Evolutionary conservation across 1,140 invertebrate genomes (phyloP), one percentile per base, ranked within the genome.

Genomic region (Bombus superbus): DNA sequence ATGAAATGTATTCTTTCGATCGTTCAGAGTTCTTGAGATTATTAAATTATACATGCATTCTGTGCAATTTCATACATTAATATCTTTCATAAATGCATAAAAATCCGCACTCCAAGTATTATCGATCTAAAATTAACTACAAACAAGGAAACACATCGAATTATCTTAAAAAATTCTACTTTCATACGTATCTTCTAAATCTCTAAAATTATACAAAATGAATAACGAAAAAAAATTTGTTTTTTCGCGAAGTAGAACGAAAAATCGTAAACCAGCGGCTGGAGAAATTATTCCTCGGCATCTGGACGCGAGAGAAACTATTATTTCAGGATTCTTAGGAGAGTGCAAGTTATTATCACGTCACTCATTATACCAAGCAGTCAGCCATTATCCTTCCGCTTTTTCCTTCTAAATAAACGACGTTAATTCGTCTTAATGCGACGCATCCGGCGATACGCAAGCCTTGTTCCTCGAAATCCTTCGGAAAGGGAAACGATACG

Each of bases 391-490:
- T 92, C 80, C 89, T 89, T 73, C 38, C 76, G 87, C 86, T 92
- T 92, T 89, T 92, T 92, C 88, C 84, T 89, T 91, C 86, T 90
- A 92, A 92, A 93, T 92, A 92, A 91, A 91, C 89, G 92, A 90
- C 87, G 89, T 86, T 93, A 92, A 93, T 92, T 93, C 83, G 84
- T 90, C 88, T 92, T 91, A 92, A 93, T 91, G 83, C 84, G 72
- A 78, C 81, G 88, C 91, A 91, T 92, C 92, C 92, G 91, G 91
- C 57, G 74, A 88, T 88, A 85, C 57, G 86, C 88, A 83, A 71
- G 83, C 80, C 83, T 42, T 71, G 62, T 89, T 90, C 83, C 85
- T 86, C 64, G 86, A 89, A 90, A 86, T 84, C 68, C 78, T 82
- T 85, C 69, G 35, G 15, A 73, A 69, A 64, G 85, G 44, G 78